Conservation (phyloP, 2,888 invertebrate species). For the Chrysolina haemoptera region DNA sequence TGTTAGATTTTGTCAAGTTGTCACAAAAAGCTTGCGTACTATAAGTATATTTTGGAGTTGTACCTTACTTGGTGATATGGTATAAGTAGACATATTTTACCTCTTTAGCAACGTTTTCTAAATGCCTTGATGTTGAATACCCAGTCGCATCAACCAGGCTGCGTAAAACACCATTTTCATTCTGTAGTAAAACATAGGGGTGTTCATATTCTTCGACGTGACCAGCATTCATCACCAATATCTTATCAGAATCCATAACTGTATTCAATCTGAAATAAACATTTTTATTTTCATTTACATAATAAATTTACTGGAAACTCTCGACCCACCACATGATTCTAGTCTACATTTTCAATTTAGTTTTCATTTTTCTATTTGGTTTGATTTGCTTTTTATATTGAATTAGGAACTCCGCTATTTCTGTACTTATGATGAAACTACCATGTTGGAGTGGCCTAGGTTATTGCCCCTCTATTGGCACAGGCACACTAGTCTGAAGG, state of each 20-base stretch:
- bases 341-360: too few relatives aligned
- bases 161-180: conserved; percentile 76
- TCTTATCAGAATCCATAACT: conserved; percentile 89
- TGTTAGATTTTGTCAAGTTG: too few relatives aligned
- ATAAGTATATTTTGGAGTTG: too few relatives aligned
- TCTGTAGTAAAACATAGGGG: conserved; percentile 79
- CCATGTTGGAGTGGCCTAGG: too few relatives aligned
- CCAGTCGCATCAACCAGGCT: conserved; percentile 74
- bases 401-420: too few relatives aligned
- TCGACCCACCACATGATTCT: not conserved
- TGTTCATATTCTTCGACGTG: conserved; percentile 83
- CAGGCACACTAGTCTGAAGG: too few relatives aligned
- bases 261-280: conserved; percentile 76
- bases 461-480: too few relatives aligned
- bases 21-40: too few relatives aligned
- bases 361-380: too few relatives aligned
- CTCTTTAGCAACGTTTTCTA: conserved; percentile 60
- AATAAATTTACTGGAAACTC: not conserved
- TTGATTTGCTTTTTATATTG: too few relatives aligned
- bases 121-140: conserved; percentile 54
- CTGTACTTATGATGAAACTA: too few relatives aligned
- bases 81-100: conserved; percentile 35
- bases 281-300: not conserved
- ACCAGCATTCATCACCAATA: conserved; percentile 89
- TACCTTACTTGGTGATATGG: too few relatives aligned